Percentiles rank a stretch among this genome's conserved stretches.
Conservation (phyloP, 2,888 invertebrate genomes). For the Hypolimnas misippus region DNA sequence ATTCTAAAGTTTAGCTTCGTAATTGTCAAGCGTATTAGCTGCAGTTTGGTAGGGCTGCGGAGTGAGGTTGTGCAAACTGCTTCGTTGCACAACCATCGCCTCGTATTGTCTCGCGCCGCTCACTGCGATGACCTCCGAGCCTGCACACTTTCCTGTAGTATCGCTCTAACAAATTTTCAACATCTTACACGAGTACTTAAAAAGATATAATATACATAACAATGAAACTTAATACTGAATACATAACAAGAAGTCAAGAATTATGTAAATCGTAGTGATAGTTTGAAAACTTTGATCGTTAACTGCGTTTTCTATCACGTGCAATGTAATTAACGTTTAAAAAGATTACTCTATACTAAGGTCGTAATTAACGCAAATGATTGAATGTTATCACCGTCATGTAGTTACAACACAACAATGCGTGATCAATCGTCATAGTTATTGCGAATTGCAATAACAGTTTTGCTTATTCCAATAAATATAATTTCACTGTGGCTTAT, state of each 20-base stretch:
- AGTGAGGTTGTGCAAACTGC: constrained; percentile 71
- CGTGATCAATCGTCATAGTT: constrained; percentile 48
- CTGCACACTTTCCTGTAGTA: constrained; percentile 30
- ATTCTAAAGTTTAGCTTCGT: constrained; percentile 14
- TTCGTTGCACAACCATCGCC: constrained; percentile 77
- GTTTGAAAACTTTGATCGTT: neutral
- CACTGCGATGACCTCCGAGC: constrained; percentile 77
- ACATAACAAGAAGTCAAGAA: too few relatives aligned
- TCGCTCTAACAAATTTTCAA: constrained; percentile 24
- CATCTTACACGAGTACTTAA: constrained; percentile 5
- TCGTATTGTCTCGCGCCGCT: constrained; percentile 82
- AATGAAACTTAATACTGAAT: neutral
- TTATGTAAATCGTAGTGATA: neutral
- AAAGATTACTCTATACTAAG: constrained; percentile 20
- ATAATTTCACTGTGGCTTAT: neutral
- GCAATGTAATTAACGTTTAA: constrained; percentile 23
- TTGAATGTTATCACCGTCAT: constrained; percentile 51
- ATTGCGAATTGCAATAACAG: constrained; percentile 4
- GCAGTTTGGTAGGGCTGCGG: constrained; percentile 60
- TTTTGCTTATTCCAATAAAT: constrained; percentile 3
- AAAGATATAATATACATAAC: neutral
- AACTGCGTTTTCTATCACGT: constrained; percentile 13
- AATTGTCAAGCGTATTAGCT: constrained; percentile 41
- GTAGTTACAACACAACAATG: constrained; percentile 53
- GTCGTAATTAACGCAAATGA: constrained; percentile 38